Base-by-base conservation (phyloP, 2,888 invertebrate genomes). In the Hydraecia micacea region DNA sequence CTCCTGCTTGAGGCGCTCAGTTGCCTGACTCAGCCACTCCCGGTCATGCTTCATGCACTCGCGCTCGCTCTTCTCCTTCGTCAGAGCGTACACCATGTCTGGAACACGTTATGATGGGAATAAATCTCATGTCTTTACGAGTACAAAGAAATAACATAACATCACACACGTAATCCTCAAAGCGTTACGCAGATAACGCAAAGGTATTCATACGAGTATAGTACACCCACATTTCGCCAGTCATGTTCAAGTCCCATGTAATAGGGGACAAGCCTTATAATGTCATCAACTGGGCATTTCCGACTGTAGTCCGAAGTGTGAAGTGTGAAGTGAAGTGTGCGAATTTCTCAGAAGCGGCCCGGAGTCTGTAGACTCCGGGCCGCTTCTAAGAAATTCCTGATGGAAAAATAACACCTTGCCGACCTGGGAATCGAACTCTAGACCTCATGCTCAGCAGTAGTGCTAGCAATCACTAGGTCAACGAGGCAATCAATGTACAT, bases 41-140 rank as follows among this genome's bases (percentile, higher is more conserved):
- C 88, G 91, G 18, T 93, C 92, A 8, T 88, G 88, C 72, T 84
- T 90, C 36, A 88, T 73, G 0, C 83, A 89, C 8, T 93, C 93
- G 0, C 91, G 91, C 55, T 92, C 92, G 1, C 82, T 88, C 73
- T 92, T 93, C 77, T 92, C 74, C 71, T 90, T 90, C 0, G 85
- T 91, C 69, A 95, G 77, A 0, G 90, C 92, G 69, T 86, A 92
- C 67, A 93, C 92, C 94, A 95, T 92, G 25, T 92, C 94, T 94
- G 90, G 18, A 92, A 90, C 6, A 68, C 9, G 46, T 18, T 4
- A 66, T 15, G 0, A 25, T n/a, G 6, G 6, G 1, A 73, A 49
- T 82, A 42, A 70, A 36, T 32, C 18, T 52, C 13, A 36, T 49
- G 18, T 3, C 8, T 7, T 25, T 36, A 52, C 25, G 32, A 69